A percentile compares a stretch with the other conserved stretches of the same genome.
Conservation (phyloP, 2,888 invertebrate species). For the Chrysomela aeneicollis region DNA sequence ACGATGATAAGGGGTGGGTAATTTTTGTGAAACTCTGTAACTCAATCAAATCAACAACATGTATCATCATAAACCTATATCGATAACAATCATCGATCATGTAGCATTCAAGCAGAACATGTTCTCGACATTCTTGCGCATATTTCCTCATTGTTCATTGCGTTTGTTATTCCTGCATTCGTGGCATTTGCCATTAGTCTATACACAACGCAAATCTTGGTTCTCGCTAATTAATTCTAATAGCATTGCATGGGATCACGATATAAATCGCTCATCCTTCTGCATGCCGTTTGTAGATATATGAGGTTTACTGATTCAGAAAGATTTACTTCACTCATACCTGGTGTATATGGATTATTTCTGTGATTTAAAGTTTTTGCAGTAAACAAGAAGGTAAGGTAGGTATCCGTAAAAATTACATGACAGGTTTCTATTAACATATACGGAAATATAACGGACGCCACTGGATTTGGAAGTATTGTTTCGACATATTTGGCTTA, state of each 20-base stretch:
- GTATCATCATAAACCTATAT: too few species aligned
- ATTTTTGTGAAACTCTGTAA: too few species aligned
- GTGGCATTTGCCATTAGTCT: neutral
- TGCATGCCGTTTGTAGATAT: constrained; percentile 16
- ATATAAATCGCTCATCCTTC: constrained; percentile 1
- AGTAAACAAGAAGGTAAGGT: too few species aligned
- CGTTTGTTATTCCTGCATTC: neutral
- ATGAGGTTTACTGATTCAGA: neutral
- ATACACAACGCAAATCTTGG: constrained; percentile 13
- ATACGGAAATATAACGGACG: too few species aligned
- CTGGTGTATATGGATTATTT: neutral
- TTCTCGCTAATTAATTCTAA: constrained; percentile 19
- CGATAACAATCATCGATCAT: too few species aligned
- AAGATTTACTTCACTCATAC: neutral
- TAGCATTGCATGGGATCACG: constrained; percentile 19
- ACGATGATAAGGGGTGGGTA: too few species aligned
- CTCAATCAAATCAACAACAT: too few species aligned
- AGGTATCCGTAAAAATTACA: too few species aligned
- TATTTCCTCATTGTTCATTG: neutral
- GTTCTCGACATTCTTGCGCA: neutral
- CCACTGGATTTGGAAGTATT: too few species aligned
- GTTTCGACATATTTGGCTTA: too few species aligned
- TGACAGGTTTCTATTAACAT: too few species aligned
- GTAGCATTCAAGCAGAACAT: neutral
- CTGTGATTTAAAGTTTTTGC: too few species aligned